These are phyloP conservation scores for Leucoma salicis DNA, from an alignment of 2,888 invertebrate species.

Conservation along the genomic window DNA sequence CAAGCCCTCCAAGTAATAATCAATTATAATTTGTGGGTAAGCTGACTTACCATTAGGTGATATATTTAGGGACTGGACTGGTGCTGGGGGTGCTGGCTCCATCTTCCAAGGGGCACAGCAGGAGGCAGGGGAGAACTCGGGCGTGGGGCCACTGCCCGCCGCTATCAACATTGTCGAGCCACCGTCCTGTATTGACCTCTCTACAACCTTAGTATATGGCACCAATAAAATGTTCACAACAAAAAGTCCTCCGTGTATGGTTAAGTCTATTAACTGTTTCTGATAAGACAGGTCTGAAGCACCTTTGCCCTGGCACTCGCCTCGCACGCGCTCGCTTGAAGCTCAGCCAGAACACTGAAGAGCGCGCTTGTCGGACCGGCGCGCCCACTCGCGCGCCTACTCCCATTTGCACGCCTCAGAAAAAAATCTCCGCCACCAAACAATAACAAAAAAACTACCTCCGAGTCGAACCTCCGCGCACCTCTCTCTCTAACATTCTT, in stretches of 20 bases:
- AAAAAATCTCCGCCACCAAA: conserved; percentile 75
- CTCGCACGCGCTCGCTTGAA: conserved; percentile 78
- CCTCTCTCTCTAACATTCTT: conserved; percentile 80
- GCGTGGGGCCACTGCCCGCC: conserved; percentile 83
- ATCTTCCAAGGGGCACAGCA: conserved; percentile 85
- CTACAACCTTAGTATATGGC: conserved; percentile 58
- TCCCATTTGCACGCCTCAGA: conserved; percentile 80
- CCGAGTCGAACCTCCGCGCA: conserved; percentile 61
- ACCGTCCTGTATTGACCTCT: conserved; percentile 51
- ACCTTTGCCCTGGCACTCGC: conserved; percentile 50
- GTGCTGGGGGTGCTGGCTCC: conserved; percentile 83
- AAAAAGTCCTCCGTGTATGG: conserved; percentile 48
- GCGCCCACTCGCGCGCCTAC: conserved; percentile 81
- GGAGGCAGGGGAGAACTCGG: conserved; percentile 81
- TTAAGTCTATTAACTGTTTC: conserved; percentile 25
- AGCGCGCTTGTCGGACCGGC: conserved; percentile 78
- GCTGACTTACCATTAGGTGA: conserved; percentile 81
- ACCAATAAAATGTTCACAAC: conserved; percentile 57
- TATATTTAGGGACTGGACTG: conserved; percentile 80
- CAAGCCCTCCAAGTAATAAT: too few species aligned
- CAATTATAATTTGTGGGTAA: too few species aligned
- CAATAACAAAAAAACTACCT: conserved; percentile 78
- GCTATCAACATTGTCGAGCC: conserved; percentile 85
- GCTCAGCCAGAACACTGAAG: conserved; percentile 82
- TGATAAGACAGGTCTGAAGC: conserved; percentile 41